Evolutionary conservation across 2,113 vertebrate species (phyloP).

Genomic region (Oplegnathus fasciatus): DNA sequence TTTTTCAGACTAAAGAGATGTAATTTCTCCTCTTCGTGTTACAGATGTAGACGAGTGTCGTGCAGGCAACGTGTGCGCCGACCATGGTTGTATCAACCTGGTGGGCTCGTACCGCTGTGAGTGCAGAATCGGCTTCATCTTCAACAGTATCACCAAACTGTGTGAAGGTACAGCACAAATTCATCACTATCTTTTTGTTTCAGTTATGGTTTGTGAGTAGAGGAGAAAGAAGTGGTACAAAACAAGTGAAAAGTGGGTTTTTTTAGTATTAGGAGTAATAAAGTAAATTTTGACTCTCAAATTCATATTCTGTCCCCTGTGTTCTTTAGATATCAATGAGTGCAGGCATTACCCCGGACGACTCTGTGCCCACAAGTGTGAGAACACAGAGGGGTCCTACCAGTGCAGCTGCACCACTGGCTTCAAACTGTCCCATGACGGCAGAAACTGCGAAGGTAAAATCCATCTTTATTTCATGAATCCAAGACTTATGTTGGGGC

Average conservation of each 20-base stretch:
- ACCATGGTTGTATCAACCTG: slow-evolving; percentile 89
- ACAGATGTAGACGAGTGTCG: slow-evolving; percentile 92
- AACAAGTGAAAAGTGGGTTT: not conserved
- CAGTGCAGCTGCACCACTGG: slow-evolving; percentile 91
- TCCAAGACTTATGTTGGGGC: not conserved
- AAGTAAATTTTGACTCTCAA: not conserved
- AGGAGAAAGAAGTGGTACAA: not conserved
- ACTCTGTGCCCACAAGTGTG: slow-evolving; percentile 94
- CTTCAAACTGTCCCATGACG: slow-evolving; percentile 89
- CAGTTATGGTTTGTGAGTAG: not conserved
- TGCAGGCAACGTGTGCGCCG: slow-evolving; percentile 85
- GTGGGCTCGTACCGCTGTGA: slow-evolving; percentile 92
- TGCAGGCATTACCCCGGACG: slow-evolving; percentile 90
- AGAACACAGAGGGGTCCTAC: slow-evolving; percentile 93
- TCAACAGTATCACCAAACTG: slow-evolving; percentile 87
- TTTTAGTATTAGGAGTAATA: no score
- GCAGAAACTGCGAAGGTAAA: slow-evolving; percentile 92
- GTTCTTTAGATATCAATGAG: slow-evolving; percentile 91
- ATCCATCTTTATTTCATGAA: no score
- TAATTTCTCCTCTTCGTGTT: not conserved
- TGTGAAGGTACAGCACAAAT: slow-evolving; percentile 87
- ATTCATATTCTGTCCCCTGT: not conserved
- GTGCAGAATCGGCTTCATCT: slow-evolving; percentile 89
- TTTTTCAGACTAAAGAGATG: not conserved
- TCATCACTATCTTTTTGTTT: not conserved